Percentiles rank a stretch among this genome's conserved stretches.
Evolutionary conservation across 2,113 vertebrate species (phyloP).

Genomic region (Vanacampus margaritifer): DNA sequence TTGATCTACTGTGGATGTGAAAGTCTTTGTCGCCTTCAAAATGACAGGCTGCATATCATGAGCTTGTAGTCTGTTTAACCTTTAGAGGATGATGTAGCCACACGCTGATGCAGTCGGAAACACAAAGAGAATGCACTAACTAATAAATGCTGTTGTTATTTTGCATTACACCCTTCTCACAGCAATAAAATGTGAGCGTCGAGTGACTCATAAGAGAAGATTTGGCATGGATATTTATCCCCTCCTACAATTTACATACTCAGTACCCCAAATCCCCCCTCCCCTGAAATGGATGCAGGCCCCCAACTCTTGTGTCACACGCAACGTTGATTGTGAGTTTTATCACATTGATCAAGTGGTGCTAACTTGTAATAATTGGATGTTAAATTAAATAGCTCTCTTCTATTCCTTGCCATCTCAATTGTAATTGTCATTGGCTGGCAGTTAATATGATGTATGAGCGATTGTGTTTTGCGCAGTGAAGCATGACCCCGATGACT

Average conservation of each 20-base stretch:
- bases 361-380: conserved; percentile 99
- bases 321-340: conserved; percentile 98
- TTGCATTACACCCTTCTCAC: conserved; percentile 14
- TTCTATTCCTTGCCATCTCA: conserved; percentile 97
- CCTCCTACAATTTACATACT: conserved; percentile 20
- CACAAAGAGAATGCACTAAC: conserved; percentile 3
- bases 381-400: conserved; percentile 99
- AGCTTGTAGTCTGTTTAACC: conserved; percentile 15
- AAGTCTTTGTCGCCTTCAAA: conserved; percentile 7
- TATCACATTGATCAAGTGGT: conserved; percentile 99
- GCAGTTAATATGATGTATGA: conserved; percentile 99
- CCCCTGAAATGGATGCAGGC: conserved; percentile 21
- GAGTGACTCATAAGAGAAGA: conserved; percentile 16
- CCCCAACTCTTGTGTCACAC: conserved; percentile 85
- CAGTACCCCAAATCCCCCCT: conserved; percentile 1
- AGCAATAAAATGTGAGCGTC: conserved; percentile 2
- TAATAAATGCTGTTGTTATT: conserved; percentile 9
- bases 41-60: conserved; percentile 25
- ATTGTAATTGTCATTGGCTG: conserved; percentile 98
- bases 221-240: conserved; percentile 11
- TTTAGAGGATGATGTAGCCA: conserved; percentile 20
- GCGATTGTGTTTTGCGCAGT: conserved; percentile 95
- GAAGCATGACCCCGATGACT: conserved; percentile 92
- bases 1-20: conserved; percentile 43
- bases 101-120: conserved; percentile 3